phyloP scores from a whole-genome alignment of 2,797 vertebrate species.

The Sarcophilus harrisii region DNA sequence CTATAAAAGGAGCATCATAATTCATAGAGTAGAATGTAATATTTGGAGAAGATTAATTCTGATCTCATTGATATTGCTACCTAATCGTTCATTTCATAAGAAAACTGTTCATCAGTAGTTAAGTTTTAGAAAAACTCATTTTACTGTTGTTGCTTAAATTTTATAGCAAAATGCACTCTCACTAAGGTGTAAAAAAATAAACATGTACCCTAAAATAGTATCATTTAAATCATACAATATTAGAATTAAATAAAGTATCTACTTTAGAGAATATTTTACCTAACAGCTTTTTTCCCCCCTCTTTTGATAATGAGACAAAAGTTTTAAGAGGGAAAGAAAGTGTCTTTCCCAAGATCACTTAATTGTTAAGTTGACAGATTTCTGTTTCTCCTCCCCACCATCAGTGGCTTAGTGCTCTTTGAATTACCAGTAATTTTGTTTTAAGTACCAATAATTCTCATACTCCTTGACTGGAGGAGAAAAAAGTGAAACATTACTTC shows the following conservation, averaged over 20 bases:
- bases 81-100: constrained; percentile 61
- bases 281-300: neutral
- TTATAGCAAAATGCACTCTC: neutral
- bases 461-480: neutral
- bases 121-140: neutral
- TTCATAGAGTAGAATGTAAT: constrained; percentile 75
- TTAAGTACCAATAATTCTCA: neutral
- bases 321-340: neutral
- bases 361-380: no score
- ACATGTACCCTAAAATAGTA: neutral
- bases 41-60: constrained; percentile 71
- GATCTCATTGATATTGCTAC: constrained; percentile 60
- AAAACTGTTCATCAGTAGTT: neutral
- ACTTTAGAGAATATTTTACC: neutral
- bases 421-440: neutral
- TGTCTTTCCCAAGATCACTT: neutral
- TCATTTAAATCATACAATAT: neutral
- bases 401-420: neutral
- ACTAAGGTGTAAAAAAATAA: neutral
- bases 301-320: neutral
- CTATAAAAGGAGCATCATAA: constrained; percentile 71
- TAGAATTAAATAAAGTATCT: neutral
- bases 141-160: constrained; percentile 1
- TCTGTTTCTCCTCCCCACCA: no score
- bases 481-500: neutral